Evolutionary conservation across 2,113 vertebrate genomes (phyloP).

Genomic region (Melanerpes aurifrons): DNA sequence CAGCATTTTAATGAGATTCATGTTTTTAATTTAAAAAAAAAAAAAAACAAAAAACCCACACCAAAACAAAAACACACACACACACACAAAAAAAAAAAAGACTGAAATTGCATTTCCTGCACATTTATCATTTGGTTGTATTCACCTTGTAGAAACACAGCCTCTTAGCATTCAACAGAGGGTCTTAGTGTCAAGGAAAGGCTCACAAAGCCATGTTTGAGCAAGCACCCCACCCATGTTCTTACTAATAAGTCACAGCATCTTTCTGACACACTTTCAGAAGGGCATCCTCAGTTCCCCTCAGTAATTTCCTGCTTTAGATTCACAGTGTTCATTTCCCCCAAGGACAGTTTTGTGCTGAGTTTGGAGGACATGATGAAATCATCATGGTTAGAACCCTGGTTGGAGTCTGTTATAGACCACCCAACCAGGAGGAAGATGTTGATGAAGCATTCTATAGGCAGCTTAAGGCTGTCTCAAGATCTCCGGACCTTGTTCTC

Average conservation of each 20-base stretch:
- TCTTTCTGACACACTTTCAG: neutral
- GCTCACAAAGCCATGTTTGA: neutral
- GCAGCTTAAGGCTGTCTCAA: no score
- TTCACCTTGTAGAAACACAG: neutral
- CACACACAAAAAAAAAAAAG: neutral
- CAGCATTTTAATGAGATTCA: neutral
- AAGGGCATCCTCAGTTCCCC: neutral
- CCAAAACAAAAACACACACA: no score
- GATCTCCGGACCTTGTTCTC: no score
- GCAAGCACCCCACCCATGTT: neutral
- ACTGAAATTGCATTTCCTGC: neutral
- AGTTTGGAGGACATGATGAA: neutral
- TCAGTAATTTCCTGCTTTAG: neutral
- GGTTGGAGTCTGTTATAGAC: no score
- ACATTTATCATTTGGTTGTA: neutral
- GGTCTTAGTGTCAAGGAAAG: neutral
- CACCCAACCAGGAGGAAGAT: no score
- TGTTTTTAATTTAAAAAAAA: neutral
- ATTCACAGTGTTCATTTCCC: neutral
- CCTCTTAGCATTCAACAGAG: neutral
- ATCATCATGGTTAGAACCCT: neutral
- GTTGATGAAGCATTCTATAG: no score
- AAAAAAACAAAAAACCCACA: neutral
- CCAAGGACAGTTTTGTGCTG: neutral
- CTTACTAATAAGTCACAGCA: neutral